These are phyloP conservation scores for Ramphastos sulfuratus DNA, from an alignment of 2,113 vertebrate species.

Conservation along the genomic window DNA sequence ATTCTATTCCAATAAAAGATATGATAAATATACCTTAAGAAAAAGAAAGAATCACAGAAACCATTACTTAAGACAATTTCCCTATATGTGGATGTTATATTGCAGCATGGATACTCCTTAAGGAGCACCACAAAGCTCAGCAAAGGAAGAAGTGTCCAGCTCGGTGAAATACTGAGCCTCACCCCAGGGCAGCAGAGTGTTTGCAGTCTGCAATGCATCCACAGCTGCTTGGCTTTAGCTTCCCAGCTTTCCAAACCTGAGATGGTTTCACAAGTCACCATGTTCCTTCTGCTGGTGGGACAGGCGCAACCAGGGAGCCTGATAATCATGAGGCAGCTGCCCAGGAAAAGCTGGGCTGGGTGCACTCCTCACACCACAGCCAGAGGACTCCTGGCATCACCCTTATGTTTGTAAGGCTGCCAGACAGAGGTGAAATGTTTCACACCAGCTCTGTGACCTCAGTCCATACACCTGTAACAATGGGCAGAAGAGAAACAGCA, in stretches of 20 bases:
- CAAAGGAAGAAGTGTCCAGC: neutral
- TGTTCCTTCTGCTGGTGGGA: neutral
- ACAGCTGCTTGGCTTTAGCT: neutral
- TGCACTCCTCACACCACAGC: rapidly evolving
- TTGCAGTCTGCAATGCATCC: neutral
- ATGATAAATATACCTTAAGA: slow-evolving; percentile 63
- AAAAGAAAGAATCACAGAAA: slow-evolving; percentile 12
- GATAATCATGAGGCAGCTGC: neutral
- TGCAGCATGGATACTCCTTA: slow-evolving; percentile 11
- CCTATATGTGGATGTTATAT: neutral
- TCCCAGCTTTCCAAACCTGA: neutral
- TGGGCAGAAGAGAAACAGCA: neutral
- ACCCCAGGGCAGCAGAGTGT: neutral
- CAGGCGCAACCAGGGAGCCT: neutral
- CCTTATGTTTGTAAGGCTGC: rapidly evolving
- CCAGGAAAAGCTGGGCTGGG: neutral
- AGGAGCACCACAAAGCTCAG: neutral
- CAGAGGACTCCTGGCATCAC: neutral
- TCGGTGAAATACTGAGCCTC: neutral
- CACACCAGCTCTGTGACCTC: neutral
- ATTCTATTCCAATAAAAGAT: slow-evolving; percentile 71
- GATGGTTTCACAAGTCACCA: neutral
- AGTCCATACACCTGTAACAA: neutral
- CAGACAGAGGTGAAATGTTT: neutral
- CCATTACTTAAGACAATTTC: slow-evolving; percentile 51